phyloP scores from a whole-genome alignment of 2,113 vertebrate species.

The Gymnobelideus leadbeateri region DNA sequence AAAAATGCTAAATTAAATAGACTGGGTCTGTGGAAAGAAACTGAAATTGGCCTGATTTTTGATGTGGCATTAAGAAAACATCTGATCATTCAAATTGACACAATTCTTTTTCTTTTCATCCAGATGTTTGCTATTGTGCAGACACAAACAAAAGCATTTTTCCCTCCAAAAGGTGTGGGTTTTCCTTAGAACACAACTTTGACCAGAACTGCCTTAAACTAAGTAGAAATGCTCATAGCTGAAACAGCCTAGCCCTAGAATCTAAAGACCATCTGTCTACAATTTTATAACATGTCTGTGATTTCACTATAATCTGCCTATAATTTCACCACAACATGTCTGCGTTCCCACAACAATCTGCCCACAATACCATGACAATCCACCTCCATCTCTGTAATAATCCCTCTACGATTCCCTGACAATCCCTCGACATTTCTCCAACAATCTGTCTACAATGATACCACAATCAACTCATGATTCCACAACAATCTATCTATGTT shows the following conservation, averaged over 20 bases:
- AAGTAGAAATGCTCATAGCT: background rate
- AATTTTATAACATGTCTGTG: background rate
- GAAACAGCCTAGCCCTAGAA: background rate
- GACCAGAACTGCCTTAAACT: background rate
- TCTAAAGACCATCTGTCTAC: background rate
- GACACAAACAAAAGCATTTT: background rate
- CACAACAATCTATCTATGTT: background rate
- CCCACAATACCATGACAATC: background rate
- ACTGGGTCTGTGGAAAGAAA: background rate
- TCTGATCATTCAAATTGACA: background rate
- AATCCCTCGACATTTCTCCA: background rate
- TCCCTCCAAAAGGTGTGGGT: background rate
- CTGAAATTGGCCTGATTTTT: background rate
- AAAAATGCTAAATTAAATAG: background rate
- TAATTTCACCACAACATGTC: background rate
- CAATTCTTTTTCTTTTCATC: background rate
- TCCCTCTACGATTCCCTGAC: background rate
- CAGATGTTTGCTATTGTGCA: background rate
- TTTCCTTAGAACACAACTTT: background rate
- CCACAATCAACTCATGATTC: background rate
- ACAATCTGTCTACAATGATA: background rate
- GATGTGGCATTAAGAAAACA: background rate
- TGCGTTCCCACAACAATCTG: background rate
- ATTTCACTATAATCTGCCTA: background rate
- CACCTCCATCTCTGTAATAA: background rate